Base-by-base conservation (phyloP, 2,113 vertebrate genomes). In the Carlito syrichta region DNA sequence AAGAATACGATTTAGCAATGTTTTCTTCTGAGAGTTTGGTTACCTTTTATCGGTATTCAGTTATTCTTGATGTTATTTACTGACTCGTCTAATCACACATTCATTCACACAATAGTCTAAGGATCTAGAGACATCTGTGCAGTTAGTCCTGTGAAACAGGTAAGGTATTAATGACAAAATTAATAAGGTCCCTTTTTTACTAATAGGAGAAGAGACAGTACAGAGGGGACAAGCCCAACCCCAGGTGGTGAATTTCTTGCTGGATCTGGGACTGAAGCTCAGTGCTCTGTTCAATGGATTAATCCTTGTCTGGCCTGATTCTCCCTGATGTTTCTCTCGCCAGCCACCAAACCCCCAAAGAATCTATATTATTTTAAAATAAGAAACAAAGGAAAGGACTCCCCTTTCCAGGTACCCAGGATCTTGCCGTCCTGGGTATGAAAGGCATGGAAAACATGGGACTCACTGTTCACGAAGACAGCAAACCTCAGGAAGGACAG, bases 401-500 rank as follows among this genome's bases (percentile, higher is more conserved):
- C 48, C 23, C 32, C 25, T 91, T 91, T 83, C 71, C 38, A 54
- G 8, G 2, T 16, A 32, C 40, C 27, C 38, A 71, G 2, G 19
- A 66, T 27, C 68, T 13, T 50, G 23, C 43, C 66, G 86, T 25
- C 8, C 14, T 86, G 56, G 54, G 19, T 83, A 48, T 71, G 54
- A 91, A 76, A 86, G 62, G 77, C 62, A 83, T 11, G 62, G 82
- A 74, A 84, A 74, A 85, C 16, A 32, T 35, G 73, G 71, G 77
- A 98, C 99, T 98, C 98, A 99, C 99, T 99, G 68, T 99, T 99
- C 81, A 99, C 99, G 96, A 99, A 99, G 96, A 99, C 99, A 8
- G 99, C 99, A 98, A 99, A 99, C 45, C 99, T 99, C 98, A 99
- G 97, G 98, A 99, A 99, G 83, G 99, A 99, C 50, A 99, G 99